Percentiles rank a stretch among this genome's conserved stretches.
Conservation (phyloP, 2,113 vertebrate genomes). For the Myotis yumanensis region DNA sequence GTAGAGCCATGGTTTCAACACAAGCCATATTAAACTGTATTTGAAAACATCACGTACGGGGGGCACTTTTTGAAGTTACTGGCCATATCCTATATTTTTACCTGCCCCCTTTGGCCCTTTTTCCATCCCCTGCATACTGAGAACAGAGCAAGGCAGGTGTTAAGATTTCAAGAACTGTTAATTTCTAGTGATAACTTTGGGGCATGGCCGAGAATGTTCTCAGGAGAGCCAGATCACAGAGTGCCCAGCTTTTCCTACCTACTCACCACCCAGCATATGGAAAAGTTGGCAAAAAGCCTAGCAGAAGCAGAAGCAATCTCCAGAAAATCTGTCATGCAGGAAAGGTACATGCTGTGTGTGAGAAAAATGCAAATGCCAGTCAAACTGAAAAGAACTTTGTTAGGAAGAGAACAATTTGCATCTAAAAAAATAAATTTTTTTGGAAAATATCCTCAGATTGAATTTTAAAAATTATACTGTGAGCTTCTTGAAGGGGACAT, state of each 20-base stretch:
- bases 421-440: background rate
- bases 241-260: background rate
- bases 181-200: background rate
- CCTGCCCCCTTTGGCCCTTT: background rate
- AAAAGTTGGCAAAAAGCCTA: conserved; percentile 18
- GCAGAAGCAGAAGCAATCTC: conserved; percentile 37
- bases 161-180: conserved; percentile 11
- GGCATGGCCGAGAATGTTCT: background rate
- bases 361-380: conserved; percentile 50
- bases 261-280: background rate
- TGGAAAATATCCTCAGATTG: conserved; percentile 5
- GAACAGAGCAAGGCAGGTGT: background rate
- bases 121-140: background rate
- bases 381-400: conserved; percentile 50
- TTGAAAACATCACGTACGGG: background rate
- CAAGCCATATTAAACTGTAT: background rate
- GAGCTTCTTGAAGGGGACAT: background rate
- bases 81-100: background rate
- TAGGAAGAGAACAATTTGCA: conserved; percentile 14
- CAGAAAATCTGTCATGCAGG: conserved; percentile 53
- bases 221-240: background rate
- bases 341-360: conserved; percentile 43
- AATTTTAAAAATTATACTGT: background rate
- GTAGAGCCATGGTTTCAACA: background rate
- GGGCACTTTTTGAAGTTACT: background rate